A percentile compares a stretch with the other conserved stretches of the same genome.
phyloP scores from a whole-genome alignment of 2,113 vertebrate species.

The Lepisosteus osseus region DNA sequence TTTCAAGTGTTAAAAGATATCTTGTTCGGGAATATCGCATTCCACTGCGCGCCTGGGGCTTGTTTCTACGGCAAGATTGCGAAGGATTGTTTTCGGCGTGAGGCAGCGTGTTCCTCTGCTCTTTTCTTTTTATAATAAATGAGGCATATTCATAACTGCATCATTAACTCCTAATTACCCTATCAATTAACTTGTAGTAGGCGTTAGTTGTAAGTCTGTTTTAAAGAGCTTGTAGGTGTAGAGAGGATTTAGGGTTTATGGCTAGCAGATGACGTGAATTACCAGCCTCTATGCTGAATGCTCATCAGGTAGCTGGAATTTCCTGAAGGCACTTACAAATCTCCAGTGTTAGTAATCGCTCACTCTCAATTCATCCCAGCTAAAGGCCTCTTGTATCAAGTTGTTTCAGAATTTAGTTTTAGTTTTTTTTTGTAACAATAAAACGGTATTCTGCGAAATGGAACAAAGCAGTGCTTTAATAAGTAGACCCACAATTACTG shows the following conservation, averaged over 20 bases:
- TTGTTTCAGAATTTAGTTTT: background rate
- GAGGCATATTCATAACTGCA: slow-evolving; percentile 62
- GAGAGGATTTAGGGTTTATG: slow-evolving; percentile 37
- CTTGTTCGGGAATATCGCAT: slow-evolving; percentile 67
- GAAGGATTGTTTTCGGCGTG: slow-evolving; percentile 45
- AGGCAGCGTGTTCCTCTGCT: slow-evolving; percentile 49
- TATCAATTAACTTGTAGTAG: slow-evolving; percentile 24
- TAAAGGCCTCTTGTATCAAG: background rate
- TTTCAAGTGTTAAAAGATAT: slow-evolving; percentile 78
- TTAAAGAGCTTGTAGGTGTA: slow-evolving; percentile 24
- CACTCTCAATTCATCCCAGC: slow-evolving; percentile 12
- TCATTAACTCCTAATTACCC: slow-evolving; percentile 67
- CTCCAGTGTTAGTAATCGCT: slow-evolving; percentile 41
- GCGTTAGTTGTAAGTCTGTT: slow-evolving; percentile 21
- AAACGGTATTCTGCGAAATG: too few relatives aligned
- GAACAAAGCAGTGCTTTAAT: too few relatives aligned
- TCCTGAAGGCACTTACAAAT: slow-evolving; percentile 55
- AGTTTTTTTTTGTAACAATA: background rate
- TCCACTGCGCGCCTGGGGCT: slow-evolving; percentile 47
- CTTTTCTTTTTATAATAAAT: slow-evolving; percentile 64
- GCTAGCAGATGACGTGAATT: slow-evolving; percentile 55
- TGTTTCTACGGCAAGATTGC: slow-evolving; percentile 39
- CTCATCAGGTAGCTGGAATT: slow-evolving; percentile 76
- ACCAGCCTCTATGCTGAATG: slow-evolving; percentile 58
- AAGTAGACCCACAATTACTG: too few relatives aligned